Evolutionary conservation across 2,797 vertebrate species (phyloP).

Genomic region (Amazona finschi): DNA sequence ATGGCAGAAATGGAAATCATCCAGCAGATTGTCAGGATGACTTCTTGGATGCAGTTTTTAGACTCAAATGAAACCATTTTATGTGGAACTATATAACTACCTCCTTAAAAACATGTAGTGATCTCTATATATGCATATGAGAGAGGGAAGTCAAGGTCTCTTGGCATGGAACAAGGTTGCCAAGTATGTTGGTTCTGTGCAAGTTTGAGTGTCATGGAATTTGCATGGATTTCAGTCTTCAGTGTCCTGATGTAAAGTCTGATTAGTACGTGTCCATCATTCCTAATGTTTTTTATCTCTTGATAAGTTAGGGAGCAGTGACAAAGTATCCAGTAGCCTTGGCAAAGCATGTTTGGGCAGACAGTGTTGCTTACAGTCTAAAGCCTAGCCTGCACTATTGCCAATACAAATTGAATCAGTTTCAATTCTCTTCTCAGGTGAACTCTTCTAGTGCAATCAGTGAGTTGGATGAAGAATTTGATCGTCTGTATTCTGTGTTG

Average conservation of each 20-base stretch:
- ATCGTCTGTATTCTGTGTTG: constrained; percentile 81
- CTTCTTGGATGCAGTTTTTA: neutral
- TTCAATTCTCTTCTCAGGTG: constrained; percentile 73
- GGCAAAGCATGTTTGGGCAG: neutral
- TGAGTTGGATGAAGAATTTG: constrained; percentile 91
- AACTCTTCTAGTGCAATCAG: constrained; percentile 84
- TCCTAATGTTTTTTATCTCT: neutral
- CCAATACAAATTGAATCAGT: neutral
- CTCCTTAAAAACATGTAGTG: neutral
- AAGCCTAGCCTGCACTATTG: neutral
- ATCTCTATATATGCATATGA: neutral
- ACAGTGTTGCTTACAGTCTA: neutral
- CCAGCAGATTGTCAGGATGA: neutral
- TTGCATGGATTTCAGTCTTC: neutral
- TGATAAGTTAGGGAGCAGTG: neutral
- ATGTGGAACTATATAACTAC: neutral
- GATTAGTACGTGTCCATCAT: neutral
- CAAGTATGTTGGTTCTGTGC: neutral
- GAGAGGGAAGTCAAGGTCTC: neutral
- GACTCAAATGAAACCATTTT: neutral
- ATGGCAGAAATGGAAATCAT: neutral
- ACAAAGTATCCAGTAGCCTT: neutral
- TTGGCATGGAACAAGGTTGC: neutral
- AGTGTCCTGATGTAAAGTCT: neutral
- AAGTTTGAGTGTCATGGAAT: neutral